Evolutionary conservation across 2,113 vertebrate species (phyloP), one percentile per base, ranked within the genome.

Genomic region (Acrocephalus arundinaceus): DNA sequence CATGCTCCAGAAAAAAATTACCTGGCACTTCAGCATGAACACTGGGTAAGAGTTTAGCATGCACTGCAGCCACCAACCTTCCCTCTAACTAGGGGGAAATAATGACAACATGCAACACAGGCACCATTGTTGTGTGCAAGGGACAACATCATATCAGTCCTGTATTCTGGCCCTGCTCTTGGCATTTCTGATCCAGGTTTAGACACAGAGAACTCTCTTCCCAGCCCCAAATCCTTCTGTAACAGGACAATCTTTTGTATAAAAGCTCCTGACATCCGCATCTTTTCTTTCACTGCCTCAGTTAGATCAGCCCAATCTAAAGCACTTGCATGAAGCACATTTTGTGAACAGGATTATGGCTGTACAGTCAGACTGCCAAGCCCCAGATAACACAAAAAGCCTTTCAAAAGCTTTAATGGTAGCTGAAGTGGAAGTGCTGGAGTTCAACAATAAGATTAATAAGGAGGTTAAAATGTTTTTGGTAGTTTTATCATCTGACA

Each of bases 351-450:
- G 91, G 96, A 96, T 97, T 97, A 97, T 45, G 90, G 95, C 77
- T 85, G 75, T 59, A 80, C 33, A 97, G 92, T 91, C 89, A 82
- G 92, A 84, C 87, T 95, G 94, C 94, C 94, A 97, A 96, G 90
- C 85, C 80, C 94, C 75, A 93, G 93, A 95, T 94, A 96, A 93
- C 86, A 97, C 92, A 96, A 94, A 97, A 97, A 96, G 94, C 93
- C 93, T 96, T 97, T 97, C 93, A 96, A 94, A 97, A 94, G 93
- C 93, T 93, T 96, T 95, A 94, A 91, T 91, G 94, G 93, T 19
- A 93, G 89, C 87, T 94, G 75, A 90, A 91, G 86, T 86, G 89
- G 94, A 95, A 89, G 89, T 71, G 59, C 79, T 84, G 52, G 86
- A 96, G 90, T 58, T 89, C 27, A 92, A 95, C 92, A 97, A 85